Evolutionary conservation across 1,140 invertebrate species (phyloP), one percentile per base, ranked within the genome.

Genomic region (Oryctes rhinoceros): DNA sequence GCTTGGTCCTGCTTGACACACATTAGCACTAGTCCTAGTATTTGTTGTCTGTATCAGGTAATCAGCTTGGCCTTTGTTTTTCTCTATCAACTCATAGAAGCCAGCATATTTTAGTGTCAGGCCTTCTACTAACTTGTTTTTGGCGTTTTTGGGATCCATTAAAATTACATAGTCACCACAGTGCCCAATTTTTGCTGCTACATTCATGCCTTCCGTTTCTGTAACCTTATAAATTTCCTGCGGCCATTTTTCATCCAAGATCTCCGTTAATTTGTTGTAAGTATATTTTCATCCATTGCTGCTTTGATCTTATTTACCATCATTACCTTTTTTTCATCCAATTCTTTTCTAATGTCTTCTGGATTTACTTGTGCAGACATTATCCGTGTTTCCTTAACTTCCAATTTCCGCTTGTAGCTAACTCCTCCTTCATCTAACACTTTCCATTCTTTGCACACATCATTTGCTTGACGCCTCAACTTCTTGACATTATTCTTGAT

Each of bases 401-500:
- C 62, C n/a, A 20, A 10, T 30, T 1, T n/a, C n/a, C 24, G 62
- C n/a, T 67, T 67, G n/a, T 9, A 9, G 10, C 3, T 67, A 4
- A 15, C 62, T 1, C 62, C 62, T 49, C 48, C 62, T 30, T 6
- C 62, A 30, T 67, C 62, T 1, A 67, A 4, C 24, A 1, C n/a
- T 67, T 67, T 4, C 62, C 62, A 67, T 49, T 30, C 62, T 67
- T 30, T 67, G n/a, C 62, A 4, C 10, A 67, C 62, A 20, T 67
- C 62, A 20, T 1, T 67, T 18, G 62, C 24, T 13, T 67, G 62
- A 9, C 62, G 62, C 24, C 24, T 67, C n/a, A 67, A 10, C 10
- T 67, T 67, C 24, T 10, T 67, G 62, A 67, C n/a, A 67, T 20
- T n/a, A n/a, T 67, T 67, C 24, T 67, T 67, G 9, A 67, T 67